Evolutionary conservation across 1,140 invertebrate genomes (phyloP), one percentile per base, ranked within the genome.

Genomic region (Diabrotica virgifera): DNA sequence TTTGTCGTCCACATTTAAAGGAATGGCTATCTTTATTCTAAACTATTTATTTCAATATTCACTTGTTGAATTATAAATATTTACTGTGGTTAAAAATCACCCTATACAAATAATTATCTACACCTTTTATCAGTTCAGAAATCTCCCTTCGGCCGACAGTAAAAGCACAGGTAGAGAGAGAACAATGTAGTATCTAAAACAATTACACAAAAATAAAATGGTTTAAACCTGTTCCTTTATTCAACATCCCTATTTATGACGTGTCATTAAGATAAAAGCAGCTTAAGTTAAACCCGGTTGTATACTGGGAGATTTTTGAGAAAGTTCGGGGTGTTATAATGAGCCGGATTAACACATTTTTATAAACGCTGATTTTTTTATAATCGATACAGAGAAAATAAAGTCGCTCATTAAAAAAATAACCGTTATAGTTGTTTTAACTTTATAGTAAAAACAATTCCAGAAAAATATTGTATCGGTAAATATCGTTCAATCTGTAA

Each of bases 151-250:
- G 40, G 40, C 11, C 40, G 11, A 46, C 11, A 46, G 40, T 8
- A 46, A 3, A 46, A 6, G 40, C 5, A 46, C 40, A 46, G 40
- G 40, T 46, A 46, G 40, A 46, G 4, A 46, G 40, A 46, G 40
- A 46, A 46, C 40, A 46, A 46, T 46, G 40, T 46, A n/a, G 8
- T 46, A 46, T 46, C 40, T 46, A 46, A 46, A 46, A 46, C 40
- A 46, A 46, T 46, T 46, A 46, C 40, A 46, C n/a, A 46, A n/a
- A 46, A 46, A 46, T 46, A 46, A 46, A 46, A 46, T 46, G 40
- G 40, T 46, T 46, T 46, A 10, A 8, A 46, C 40, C 40, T 46
- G 40, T 46, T 10, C 40, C 40, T 46, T 8, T 46, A 46, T 46
- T 46, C 40, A 46, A n/a, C n/a, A n/a, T 46, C 40, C 5, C 40